Base-by-base conservation (phyloP, 2,888 invertebrate species). In the Lepeophtheirus nordmannii region DNA sequence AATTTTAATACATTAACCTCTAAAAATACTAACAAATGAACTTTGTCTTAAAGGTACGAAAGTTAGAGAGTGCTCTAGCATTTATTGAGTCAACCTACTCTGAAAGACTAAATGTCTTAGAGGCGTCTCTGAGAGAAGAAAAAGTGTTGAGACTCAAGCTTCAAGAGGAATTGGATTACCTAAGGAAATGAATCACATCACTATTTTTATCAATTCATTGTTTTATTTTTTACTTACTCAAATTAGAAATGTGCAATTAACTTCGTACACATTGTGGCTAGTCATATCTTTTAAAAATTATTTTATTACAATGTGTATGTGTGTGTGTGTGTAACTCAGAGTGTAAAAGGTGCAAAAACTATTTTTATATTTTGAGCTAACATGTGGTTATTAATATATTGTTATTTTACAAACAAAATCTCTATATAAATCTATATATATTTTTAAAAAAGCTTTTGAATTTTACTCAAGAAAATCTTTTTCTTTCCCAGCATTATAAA, bases 201-300 rank as follows among this genome's bases (percentile, higher is more conserved):
- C 5, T 17, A 46, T 14, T 14, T n/a, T 14, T 17, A 46, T 46
- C 53, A 46, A 3, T 17, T n/a, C 14, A 3, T 14, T n/a, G 17
- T 46, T n/a, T 46, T n/a, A 46, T 14, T 14, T n/a, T 17, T 46
- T 17, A 14, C 14, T 46, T 14, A 46, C 53, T n/a, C 53, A 30
- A 30, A 30, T 30, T 30, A 30, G 30, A 30, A 30, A 17, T 17
- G 53, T 46, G 53, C 53, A 46, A 46, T 46, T 46, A 46, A 46
- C 8, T 46, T 17, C 17, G 2, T 14, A 17, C 53, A 17, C 53
- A 46, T 46, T 46, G 53, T 17, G 53, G 53, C 53, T 46, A 46
- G 53, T 46, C 53, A 46, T 46, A 5, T n/a, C 14, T 46, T 46
- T 46, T 46, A 46, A 46, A n/a, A 46, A 46, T 46, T n/a, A 46